These are phyloP conservation scores for Pararge aegeria DNA, from an alignment of 1,140 invertebrate species.

Conservation along the genomic window DNA sequence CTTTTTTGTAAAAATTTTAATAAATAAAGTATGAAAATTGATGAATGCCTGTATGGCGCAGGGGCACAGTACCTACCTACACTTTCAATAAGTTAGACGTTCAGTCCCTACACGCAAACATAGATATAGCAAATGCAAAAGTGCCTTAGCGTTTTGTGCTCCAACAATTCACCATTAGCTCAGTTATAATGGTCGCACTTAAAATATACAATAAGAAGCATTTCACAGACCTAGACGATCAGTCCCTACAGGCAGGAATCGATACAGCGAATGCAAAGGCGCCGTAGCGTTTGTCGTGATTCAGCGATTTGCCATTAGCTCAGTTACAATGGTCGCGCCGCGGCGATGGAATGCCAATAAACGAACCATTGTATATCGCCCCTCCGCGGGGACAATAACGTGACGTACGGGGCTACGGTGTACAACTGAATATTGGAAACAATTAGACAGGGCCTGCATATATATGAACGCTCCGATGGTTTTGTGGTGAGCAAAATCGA, in stretches of 20 bases:
- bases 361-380: conserved; percentile 33
- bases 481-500: no score
- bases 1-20: no score
- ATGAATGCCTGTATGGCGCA: no score
- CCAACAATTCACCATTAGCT: conserved; percentile 45
- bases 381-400: conserved; percentile 31
- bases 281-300: conserved; percentile 29
- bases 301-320: conserved; percentile 46
- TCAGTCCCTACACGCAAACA: conserved; percentile 2
- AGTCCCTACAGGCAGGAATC: conserved; percentile 12
- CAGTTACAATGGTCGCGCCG: conserved; percentile 36
- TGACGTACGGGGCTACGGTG: not conserved
- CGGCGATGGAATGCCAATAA: conserved; percentile 45
- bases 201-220: no score
- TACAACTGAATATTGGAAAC: not conserved
- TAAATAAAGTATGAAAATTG: no score
- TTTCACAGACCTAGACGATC: no score
- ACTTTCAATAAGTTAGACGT: no score
- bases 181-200: conserved; percentile 38
- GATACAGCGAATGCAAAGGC: conserved; percentile 12
- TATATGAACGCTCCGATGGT: no score
- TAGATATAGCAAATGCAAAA: conserved; percentile 13
- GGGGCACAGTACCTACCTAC: no score
- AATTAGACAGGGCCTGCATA: not conserved
- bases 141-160: conserved; percentile 29